Percentiles rank a stretch among this genome's conserved stretches.
Evolutionary conservation across 2,113 vertebrate species (phyloP).

Genomic region (Tragelaphus imberbis): DNA sequence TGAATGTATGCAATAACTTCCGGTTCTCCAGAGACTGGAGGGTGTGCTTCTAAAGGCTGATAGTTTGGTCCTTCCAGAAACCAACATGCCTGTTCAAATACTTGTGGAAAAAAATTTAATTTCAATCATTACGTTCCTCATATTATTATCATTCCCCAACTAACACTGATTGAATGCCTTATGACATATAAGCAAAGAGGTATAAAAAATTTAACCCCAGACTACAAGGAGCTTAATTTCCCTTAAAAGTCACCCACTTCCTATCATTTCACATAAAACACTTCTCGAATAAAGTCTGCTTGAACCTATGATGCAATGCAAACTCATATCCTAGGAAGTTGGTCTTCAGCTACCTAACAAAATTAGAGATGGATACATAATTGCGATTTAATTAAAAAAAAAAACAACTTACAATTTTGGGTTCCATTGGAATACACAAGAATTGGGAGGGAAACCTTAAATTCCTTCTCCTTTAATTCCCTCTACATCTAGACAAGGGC

Average conservation of each 20-base stretch:
- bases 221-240: background rate
- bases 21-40: background rate
- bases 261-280: conserved; percentile 36
- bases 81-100: background rate
- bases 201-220: conserved; percentile 38
- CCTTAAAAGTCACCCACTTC: conserved; percentile 1
- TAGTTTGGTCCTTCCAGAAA: background rate
- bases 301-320: background rate
- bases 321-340: background rate
- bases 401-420: background rate
- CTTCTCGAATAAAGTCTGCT: background rate
- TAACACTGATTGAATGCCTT: conserved; percentile 8
- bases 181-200: background rate
- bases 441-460: conserved; percentile 6
- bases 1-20: background rate
- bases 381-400: background rate
- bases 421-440: background rate
- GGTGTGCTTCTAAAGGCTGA: background rate
- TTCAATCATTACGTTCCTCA: background rate
- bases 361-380: background rate
- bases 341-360: conserved; percentile 4
- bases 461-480: background rate
- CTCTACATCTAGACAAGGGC: background rate
- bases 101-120: background rate
- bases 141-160: background rate